Percentiles rank a stretch among this genome's conserved stretches.
phyloP scores from a whole-genome alignment of 2,797 vertebrate genomes.

The Chiloscyllium punctatum region DNA sequence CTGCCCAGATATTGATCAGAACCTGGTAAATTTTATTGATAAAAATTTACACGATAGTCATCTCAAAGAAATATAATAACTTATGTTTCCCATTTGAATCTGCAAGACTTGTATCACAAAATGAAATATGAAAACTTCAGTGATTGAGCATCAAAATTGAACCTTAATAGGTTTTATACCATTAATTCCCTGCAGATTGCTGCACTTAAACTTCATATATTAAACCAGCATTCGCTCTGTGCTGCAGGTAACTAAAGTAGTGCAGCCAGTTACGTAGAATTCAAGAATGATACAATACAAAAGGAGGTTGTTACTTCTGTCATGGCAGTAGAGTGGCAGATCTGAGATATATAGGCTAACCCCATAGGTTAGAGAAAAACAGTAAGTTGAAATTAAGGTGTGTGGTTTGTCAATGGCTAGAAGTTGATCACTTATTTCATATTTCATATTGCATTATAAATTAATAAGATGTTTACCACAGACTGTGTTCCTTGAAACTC shows the following conservation, averaged over 20 bases:
- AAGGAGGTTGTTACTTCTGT: neutral
- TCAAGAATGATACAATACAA: neutral
- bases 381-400: neutral
- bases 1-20: neutral
- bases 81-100: neutral
- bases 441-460: neutral
- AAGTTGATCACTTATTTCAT: neutral
- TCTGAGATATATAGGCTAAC: neutral
- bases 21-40: neutral
- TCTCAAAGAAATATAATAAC: neutral
- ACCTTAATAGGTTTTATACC: neutral
- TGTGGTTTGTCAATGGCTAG: neutral
- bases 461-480: constrained; percentile 28
- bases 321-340: neutral
- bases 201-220: neutral
- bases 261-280: neutral
- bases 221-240: neutral
- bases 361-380: neutral
- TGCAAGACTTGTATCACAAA: neutral
- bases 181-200: neutral
- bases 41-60: neutral
- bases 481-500: neutral
- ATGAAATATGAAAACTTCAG: neutral
- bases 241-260: neutral
- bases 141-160: neutral